Evolutionary conservation across 1,140 invertebrate genomes (phyloP).

Genomic region (Hylaeus volcanicus): DNA sequence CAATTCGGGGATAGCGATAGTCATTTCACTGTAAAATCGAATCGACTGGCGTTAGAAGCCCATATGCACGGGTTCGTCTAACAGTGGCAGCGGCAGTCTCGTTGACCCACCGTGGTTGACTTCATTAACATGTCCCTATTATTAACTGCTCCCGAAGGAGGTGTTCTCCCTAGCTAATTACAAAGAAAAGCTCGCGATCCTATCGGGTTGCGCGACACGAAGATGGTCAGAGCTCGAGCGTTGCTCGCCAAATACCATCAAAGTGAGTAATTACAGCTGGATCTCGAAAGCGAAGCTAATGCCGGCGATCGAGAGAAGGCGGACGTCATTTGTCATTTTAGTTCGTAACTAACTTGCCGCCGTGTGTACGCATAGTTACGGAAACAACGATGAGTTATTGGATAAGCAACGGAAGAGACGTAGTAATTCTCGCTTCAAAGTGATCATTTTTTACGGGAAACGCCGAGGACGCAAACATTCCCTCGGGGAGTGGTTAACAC

Average conservation of each 20-base stretch:
- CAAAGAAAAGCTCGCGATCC: constrained; percentile 11
- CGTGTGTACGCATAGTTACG: constrained; percentile 29
- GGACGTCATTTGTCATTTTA: constrained; percentile 30
- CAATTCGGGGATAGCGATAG: not conserved
- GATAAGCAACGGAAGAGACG: not conserved
- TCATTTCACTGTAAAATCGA: constrained; percentile 2
- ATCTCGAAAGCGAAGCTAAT: constrained; percentile 34
- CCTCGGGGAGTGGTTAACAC: too few relatives aligned
- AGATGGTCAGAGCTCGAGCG: constrained; percentile 28
- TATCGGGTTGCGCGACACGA: constrained; percentile 43
- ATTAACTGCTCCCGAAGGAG: constrained; percentile 16
- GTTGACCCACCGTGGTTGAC: constrained; percentile 49
- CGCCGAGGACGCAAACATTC: too few relatives aligned
- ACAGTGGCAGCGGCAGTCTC: constrained; percentile 11
- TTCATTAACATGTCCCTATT: constrained; percentile 36
- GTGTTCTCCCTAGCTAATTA: constrained; percentile 35
- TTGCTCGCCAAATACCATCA: constrained; percentile 17
- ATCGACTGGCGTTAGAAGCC: constrained; percentile 25
- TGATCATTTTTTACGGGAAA: too few relatives aligned
- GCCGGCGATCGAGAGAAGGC: constrained; percentile 25
- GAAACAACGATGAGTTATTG: constrained; percentile 48
- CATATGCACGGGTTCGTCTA: constrained; percentile 26
- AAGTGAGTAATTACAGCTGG: constrained; percentile 24
- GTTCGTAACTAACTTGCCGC: constrained; percentile 28
- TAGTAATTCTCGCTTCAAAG: not conserved